Base-by-base conservation (phyloP, 2,888 invertebrate species). In the Camponotus fellah region DNA sequence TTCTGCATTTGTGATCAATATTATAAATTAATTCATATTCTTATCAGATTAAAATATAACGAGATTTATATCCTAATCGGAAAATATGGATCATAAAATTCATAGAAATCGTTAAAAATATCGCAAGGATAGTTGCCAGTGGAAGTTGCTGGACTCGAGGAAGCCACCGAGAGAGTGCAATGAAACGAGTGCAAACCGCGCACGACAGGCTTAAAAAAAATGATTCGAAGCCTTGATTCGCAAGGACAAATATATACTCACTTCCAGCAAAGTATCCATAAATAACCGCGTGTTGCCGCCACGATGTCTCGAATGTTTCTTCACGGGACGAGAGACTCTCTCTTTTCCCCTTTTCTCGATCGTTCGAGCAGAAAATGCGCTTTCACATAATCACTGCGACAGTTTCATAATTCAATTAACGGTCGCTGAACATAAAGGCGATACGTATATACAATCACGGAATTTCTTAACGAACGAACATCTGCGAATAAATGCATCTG, bases 231-330 rank as follows among this genome's bases (percentile, higher is more conserved):
- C 82, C 76, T 82, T 75, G 66, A 49, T 76, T 10, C 37, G 49
- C 82, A 76, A 82, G 82, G 82, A 82, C 77, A 49, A 66, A 68
- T 82, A 68, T 76, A 60, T 76, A 60, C 26, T 58, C 40, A 58
- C 17, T 66, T 66, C 76, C 53, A n/a, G 53, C 76, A 34, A 65
- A 49, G 37, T 56, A 40, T 68, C 60, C 76, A 82, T 82, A 82
- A 82, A 82, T 82, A 82, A 26, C 66, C 21, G 12, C 34, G 65
- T 66, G 14, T 74, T 43, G 64, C 65, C 64, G 75, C 32, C 17
- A 21, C 65, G 62, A 53, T 14, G 69, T 77, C 60, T 62, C 60
- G 62, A 60, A 8, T 34, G 34, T 65, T 80, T 79, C 62, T 62
- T 80, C 53, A 46, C n/a, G 21, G 14, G 40, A 43, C 49, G 46